Conservation (phyloP, 2,797 vertebrate species). For the Tenualosa ilisha region DNA sequence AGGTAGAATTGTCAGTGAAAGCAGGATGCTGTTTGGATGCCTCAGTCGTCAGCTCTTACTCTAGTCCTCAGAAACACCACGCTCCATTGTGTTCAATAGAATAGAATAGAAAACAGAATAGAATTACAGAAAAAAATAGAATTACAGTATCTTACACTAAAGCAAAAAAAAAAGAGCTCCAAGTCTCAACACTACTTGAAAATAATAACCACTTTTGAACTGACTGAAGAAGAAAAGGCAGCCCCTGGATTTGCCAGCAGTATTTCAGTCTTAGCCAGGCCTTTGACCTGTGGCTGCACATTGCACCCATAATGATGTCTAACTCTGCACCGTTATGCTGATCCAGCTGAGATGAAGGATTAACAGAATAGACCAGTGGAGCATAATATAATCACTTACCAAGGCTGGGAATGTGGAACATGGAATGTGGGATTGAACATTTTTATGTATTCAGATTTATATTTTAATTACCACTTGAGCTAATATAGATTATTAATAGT, state of each 20-base stretch:
- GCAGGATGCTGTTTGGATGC: neutral
- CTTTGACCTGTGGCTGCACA: neutral
- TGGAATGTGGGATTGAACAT: neutral
- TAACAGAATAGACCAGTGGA: neutral
- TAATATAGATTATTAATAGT: neutral
- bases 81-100: neutral
- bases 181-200: constrained; percentile 7
- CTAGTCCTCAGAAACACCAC: neutral
- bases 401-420: constrained; percentile 22
- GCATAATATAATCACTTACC: neutral
- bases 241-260: neutral
- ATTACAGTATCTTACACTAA: neutral
- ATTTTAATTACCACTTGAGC: constrained; percentile 8
- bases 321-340: neutral
- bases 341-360: constrained; percentile 9
- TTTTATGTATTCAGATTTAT: neutral
- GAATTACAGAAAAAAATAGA: neutral
- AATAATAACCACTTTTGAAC: neutral
- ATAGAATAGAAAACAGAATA: neutral
- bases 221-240: neutral
- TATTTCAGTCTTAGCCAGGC: neutral
- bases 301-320: neutral
- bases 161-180: neutral
- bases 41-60: neutral
- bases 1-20: neutral